A percentile compares a stretch with the other conserved stretches of the same genome.
phyloP scores from a whole-genome alignment of 2,113 vertebrate genomes.

The Lagenorhynchus albirostris region DNA sequence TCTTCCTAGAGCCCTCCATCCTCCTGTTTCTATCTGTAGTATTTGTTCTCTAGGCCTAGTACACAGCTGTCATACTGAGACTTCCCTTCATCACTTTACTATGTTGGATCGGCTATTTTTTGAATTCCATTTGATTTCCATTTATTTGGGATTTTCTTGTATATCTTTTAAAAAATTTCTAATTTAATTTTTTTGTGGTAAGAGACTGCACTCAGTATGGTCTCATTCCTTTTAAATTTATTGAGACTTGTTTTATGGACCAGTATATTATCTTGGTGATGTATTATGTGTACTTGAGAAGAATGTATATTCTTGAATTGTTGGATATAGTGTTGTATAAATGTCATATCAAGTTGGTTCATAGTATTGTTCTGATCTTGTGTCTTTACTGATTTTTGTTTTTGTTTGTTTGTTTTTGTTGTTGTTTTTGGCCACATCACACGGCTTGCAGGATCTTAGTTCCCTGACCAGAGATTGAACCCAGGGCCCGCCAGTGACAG shows the following conservation, averaged over 20 bases:
- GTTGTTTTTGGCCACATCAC: too few relatives aligned
- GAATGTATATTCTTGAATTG: neutral
- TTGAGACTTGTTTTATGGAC: neutral
- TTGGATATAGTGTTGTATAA: neutral
- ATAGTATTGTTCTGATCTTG: neutral
- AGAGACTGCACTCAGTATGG: neutral
- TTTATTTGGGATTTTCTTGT: neutral
- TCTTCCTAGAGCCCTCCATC: neutral
- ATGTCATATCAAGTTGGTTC: neutral
- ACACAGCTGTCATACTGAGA: neutral
- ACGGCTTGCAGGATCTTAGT: neutral
- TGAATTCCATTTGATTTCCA: neutral
- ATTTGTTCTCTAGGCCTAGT: neutral
- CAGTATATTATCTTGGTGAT: neutral
- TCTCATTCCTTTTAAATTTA: conserved; percentile 27
- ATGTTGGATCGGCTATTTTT: neutral
- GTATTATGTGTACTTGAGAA: neutral
- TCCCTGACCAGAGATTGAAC: neutral
- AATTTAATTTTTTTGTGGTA: neutral
- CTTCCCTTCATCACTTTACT: neutral
- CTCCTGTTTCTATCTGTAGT: neutral
- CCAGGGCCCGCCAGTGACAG: neutral
- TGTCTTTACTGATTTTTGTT: neutral
- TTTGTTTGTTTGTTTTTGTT: too few relatives aligned
- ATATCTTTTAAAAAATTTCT: neutral